Evolutionary conservation across 2,113 vertebrate species (phyloP).

Genomic region (Salvelinus namaycush): DNA sequence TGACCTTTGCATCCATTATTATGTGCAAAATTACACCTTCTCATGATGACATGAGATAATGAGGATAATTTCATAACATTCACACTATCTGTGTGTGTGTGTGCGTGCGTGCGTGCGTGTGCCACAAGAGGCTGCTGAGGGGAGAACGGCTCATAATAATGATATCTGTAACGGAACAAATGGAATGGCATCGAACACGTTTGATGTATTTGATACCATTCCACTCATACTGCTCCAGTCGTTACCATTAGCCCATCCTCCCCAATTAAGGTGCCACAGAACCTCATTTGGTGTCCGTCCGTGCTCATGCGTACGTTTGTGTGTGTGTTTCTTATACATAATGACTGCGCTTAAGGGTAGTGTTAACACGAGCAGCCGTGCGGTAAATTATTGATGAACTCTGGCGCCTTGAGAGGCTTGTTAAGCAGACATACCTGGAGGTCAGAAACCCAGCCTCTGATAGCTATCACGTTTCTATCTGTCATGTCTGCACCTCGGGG

Average conservation of each 20-base stretch:
- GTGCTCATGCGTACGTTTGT: constrained; percentile 4
- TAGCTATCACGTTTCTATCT: constrained; percentile 37
- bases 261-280: no score
- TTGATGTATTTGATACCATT: no score
- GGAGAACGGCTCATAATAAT: no score
- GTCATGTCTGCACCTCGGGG: constrained; percentile 35
- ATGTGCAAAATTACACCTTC: no score
- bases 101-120: not conserved
- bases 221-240: no score
- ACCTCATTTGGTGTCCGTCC: not conserved
- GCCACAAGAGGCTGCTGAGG: no score
- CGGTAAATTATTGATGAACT: constrained; percentile 68
- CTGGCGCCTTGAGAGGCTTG: constrained; percentile 43
- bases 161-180: no score
- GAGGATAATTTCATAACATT: no score
- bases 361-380: constrained; percentile 39
- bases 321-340: constrained; percentile 25
- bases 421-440: constrained; percentile 53
- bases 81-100: not conserved
- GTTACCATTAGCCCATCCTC: no score
- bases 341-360: constrained; percentile 35
- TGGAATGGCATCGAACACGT: no score
- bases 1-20: no score
- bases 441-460: constrained; percentile 47
- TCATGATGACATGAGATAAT: no score